Conservation (phyloP, 30 jellyfish, hydroid and myxozoan genomes). For the Morbakka virulenta region DNA sequence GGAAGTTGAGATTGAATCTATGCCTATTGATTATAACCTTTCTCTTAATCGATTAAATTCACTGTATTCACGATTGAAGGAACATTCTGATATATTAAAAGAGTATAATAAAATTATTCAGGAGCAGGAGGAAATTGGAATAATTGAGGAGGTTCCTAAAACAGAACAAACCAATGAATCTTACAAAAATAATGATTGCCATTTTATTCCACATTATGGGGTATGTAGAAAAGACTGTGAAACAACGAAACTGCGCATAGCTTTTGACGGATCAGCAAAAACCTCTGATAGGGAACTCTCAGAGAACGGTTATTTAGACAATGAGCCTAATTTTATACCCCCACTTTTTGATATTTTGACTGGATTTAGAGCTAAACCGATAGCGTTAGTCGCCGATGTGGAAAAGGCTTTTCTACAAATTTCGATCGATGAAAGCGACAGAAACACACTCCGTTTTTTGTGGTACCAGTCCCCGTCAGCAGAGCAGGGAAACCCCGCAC, state of each 20-base stretch:
- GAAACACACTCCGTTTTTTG: too few relatives aligned
- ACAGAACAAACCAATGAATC: constrained; percentile 1
- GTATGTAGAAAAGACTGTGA: constrained; percentile 7
- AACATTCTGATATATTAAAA: neutral
- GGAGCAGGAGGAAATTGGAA: neutral
- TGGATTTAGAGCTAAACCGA: neutral
- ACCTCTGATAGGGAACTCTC: neutral
- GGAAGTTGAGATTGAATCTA: neutral
- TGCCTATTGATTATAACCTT: neutral
- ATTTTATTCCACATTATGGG: constrained; percentile 21
- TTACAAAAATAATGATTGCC: neutral
- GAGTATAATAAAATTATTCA: constrained; percentile 2
- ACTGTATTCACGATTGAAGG: neutral
- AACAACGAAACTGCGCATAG: constrained; percentile 9
- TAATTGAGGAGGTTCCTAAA: constrained; percentile 8
- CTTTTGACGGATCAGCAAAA: constrained; percentile 11
- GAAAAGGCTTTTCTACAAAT: too few relatives aligned
- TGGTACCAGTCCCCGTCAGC: too few relatives aligned
- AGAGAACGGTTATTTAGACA: constrained; percentile 5
- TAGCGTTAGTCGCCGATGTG: too few relatives aligned
- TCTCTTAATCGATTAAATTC: constrained; percentile 12
- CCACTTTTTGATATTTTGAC: constrained; percentile 1
- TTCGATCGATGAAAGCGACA: too few relatives aligned
- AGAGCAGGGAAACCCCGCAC: too few relatives aligned
- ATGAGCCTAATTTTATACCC: constrained; percentile 27